Base-by-base conservation (phyloP, 1,140 invertebrate species). In the Eupristina koningsbergeri region DNA sequence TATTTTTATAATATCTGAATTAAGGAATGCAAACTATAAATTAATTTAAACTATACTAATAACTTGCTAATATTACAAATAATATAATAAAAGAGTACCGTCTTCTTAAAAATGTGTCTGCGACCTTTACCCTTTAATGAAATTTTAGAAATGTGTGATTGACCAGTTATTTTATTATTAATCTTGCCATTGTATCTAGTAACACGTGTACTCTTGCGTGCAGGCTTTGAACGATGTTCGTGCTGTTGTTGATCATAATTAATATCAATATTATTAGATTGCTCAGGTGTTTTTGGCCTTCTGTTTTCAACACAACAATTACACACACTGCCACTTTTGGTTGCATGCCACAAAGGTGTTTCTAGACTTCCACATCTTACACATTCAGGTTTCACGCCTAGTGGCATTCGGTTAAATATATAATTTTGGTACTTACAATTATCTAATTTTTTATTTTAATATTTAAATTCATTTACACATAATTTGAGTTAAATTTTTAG, bases 71-170 rank as follows among this genome's bases (percentile, higher is more conserved):
- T 26, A 9, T 58, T 45, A 5, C 22, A 41, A 39, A 29, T 26
- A 26, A 63, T 13, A 77, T 41, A 31, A 26, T 31, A 75, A 34
- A 34, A n/a, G 5, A 41, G 86, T 89, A 94, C 94, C 87, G 94
- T 94, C 89, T 96, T 95, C 89, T 97, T 97, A 88, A 97, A 97
- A 74, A 97, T 94, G 39, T 95, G 94, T 86, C 97, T 92, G 19
- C 97, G 93, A 50, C 96, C 96, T 89, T 96, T 94, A 19, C 96
- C 94, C 86, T 96, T 96, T 0, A 94, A 94, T 0, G 93, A 93
- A 0, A 93, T 82, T 87, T 93, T 89, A 73, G 86, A 77, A 6
- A 58, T 19, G n/a, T 74, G 89, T 71, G 89, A 85, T 31, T 89
- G 87, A 75, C 88, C 90, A 13, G 89, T 71, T 85, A 29, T 3